Conservation (phyloP, 53 echinoderm and acorn worm species). For the Patiria pectinifera region DNA sequence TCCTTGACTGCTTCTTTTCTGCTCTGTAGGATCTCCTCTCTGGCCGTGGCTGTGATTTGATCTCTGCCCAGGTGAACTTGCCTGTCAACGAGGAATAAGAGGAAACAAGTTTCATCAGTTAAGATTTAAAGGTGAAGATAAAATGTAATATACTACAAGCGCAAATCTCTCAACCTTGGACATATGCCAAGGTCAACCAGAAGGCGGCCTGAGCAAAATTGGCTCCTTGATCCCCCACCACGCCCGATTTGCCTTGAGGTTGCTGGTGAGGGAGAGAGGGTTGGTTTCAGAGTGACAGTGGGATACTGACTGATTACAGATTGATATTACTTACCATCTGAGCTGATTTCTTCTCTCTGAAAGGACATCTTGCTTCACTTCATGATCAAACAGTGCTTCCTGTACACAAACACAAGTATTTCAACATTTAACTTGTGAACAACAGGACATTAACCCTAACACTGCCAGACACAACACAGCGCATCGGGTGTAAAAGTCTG, state of each 20-base stretch:
- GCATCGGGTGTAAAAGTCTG: too few relatives aligned
- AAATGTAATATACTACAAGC: too few relatives aligned
- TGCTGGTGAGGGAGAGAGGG: too few relatives aligned
- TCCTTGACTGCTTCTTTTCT: conserved; percentile 88
- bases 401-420: background rate
- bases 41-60: conserved; percentile 69
- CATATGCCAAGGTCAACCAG: too few relatives aligned
- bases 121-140: background rate
- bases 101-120: background rate
- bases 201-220: too few relatives aligned
- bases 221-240: too few relatives aligned
- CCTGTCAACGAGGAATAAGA: conserved; percentile 47
- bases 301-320: background rate
- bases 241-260: too few relatives aligned
- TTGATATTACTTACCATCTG: conserved; percentile 79
- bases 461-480: too few relatives aligned
- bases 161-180: too few relatives aligned
- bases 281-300: background rate
- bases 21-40: conserved; percentile 73
- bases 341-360: conserved; percentile 93
- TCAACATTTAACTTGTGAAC: background rate
- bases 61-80: conserved; percentile 92
- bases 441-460: background rate
- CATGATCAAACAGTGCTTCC: conserved; percentile 95
- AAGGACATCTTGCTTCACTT: conserved; percentile 84